phyloP scores from a whole-genome alignment of 2,113 vertebrate genomes.

The Toxotes jaculatrix region DNA sequence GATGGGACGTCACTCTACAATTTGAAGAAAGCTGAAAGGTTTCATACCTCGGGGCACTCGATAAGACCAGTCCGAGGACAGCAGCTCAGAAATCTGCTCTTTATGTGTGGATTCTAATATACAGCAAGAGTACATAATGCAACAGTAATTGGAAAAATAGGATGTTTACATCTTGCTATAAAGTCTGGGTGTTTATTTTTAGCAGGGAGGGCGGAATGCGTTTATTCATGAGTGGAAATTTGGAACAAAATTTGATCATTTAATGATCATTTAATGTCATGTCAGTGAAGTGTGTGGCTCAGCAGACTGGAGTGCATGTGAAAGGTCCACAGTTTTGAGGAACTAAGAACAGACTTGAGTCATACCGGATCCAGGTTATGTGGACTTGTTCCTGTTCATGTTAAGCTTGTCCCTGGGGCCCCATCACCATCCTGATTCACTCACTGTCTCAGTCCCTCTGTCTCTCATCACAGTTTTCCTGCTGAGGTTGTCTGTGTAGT shows the following conservation, averaged over 20 bases:
- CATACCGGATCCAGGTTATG: not conserved
- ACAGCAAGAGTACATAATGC: not conserved
- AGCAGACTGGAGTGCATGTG: not conserved
- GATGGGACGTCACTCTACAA: constrained; percentile 32
- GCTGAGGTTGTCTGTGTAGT: no score
- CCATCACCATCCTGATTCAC: no score
- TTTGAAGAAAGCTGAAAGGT: constrained; percentile 24
- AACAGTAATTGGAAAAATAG: not conserved
- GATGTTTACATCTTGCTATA: not conserved
- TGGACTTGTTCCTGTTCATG: no score
- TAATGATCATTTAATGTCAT: not conserved
- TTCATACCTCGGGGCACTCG: not conserved
- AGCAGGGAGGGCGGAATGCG: not conserved
- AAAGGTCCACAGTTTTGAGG: not conserved
- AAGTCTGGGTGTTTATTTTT: not conserved
- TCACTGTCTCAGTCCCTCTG: no score
- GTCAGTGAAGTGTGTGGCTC: not conserved
- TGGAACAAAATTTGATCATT: not conserved
- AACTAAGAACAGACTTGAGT: not conserved
- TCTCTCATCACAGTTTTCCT: not conserved
- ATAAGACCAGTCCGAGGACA: constrained; percentile 17
- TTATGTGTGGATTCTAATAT: not conserved
- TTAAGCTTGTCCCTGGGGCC: no score
- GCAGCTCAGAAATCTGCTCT: constrained; percentile 18
- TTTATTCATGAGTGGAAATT: not conserved